Evolutionary conservation across 2,113 vertebrate species (phyloP), one percentile per base, ranked within the genome.

Genomic region (Petrocephalus zakoni): DNA sequence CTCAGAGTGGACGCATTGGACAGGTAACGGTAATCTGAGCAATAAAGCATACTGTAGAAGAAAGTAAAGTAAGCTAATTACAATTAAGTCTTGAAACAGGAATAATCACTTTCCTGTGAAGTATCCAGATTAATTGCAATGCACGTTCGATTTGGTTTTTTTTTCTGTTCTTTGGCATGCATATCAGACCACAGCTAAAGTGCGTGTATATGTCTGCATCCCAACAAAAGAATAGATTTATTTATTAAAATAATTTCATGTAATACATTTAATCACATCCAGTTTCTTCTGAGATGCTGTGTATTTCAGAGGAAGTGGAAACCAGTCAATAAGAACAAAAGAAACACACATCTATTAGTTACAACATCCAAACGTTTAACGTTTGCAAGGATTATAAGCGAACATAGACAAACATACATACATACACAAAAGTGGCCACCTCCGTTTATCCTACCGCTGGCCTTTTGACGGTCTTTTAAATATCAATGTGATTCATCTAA

Each of bases 21-120:
- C 64, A 86, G 88, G 84, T 89, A 86, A 85, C 85, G 88, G 88
- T 86, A 86, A 72, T 34, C 9, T 22, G 68, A 78, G 29, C 47
- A 85, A 85, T 25, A 51, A 82, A 51, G 64, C 61, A 55, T 15
- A 85, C n/a, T 64, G n/a, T 51, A 84, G n/a, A 88, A 64, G 46
- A 52, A 78, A 81, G n/a, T 51, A 78, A 22, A 85, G 25, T 49
- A 78, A 52, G 51, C 11, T 53, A 78, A 78, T 55, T 13, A 55
- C 17, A 55, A 55, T 78, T 78, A 78, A 42, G 29, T 42, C 34
- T 42, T 78, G 72, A 78, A 78, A 78, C 29, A 78, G 72, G 49
- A 49, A 85, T 21, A 52, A 29, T 13, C 72, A 78, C n/a, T 46
- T 29, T 52, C 49, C n/a, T 3, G 9, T n/a, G 10, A 17, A 19